Percentiles rank a stretch among this genome's conserved stretches.
Conservation (phyloP, 2,888 invertebrate species). For the Cryptophagus acutangulus region DNA sequence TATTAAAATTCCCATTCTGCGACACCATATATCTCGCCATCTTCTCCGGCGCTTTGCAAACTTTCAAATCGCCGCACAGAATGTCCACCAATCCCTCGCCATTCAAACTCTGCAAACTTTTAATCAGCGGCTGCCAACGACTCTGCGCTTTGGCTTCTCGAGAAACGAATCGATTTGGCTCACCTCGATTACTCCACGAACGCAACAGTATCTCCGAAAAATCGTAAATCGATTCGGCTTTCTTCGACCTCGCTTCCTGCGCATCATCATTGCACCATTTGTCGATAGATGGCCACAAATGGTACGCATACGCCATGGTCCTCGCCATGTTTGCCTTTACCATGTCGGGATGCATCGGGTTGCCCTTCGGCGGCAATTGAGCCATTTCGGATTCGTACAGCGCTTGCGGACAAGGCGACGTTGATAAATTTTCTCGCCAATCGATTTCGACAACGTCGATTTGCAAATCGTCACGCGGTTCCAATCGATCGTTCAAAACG, state of each 20-base stretch:
- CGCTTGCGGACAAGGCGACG: slow-evolving; percentile 17
- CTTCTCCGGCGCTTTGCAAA: slow-evolving; percentile 25
- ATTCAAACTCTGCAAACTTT: slow-evolving; percentile 22
- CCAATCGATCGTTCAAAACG: slow-evolving; percentile 29
- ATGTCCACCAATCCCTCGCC: slow-evolving; percentile 12
- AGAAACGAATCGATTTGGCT: slow-evolving; percentile 6
- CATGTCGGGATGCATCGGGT: slow-evolving; percentile 23
- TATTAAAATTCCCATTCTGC: slow-evolving; percentile 42
- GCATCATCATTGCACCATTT: slow-evolving; percentile 31
- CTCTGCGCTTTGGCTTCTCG: slow-evolving; percentile 17
- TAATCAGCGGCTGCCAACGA: slow-evolving; percentile 30
- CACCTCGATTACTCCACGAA: slow-evolving; percentile 16
- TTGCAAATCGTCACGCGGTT: slow-evolving; percentile 22
- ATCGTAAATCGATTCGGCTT: no score
- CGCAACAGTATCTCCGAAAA: slow-evolving; percentile 20
- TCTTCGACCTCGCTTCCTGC: slow-evolving; percentile 13
- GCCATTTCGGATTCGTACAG: slow-evolving; percentile 24
- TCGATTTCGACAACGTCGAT: slow-evolving; percentile 25
- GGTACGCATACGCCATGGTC: slow-evolving; percentile 35
- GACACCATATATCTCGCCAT: slow-evolving; percentile 32
- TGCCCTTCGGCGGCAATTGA: slow-evolving; percentile 19
- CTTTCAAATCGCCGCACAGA: slow-evolving; percentile 33
- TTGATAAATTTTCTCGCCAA: slow-evolving; percentile 9
- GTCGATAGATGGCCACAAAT: slow-evolving; percentile 33
- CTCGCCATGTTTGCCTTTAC: no score